Evolutionary conservation across 2,888 invertebrate genomes (phyloP), one percentile per base, ranked within the genome.

Genomic region (Mongoloraphidia duomilia): DNA sequence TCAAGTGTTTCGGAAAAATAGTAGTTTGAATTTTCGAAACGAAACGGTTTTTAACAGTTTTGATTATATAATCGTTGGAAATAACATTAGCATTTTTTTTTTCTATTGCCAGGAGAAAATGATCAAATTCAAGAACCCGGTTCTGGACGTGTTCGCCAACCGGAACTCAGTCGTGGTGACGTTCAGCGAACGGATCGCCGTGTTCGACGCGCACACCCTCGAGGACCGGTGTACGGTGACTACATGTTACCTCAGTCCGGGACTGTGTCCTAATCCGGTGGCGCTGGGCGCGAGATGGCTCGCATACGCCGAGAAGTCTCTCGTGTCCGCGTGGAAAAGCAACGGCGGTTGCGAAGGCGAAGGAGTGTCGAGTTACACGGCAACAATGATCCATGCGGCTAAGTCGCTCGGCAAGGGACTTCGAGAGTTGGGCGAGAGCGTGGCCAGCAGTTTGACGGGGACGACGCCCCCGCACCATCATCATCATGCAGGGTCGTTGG

Each of bases 351-450:
- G 85, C 66, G 86, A 86, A 67, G 82, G 76, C 33, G 90, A 90
- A 65, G 89, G 89, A 11, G 83, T 86, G 11, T 82, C 89, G 61
- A 87, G 87, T 63, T 88, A 88, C 59, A 93, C 94, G 42, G 94
- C 95, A 1, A 90, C 93, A 1, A 89, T 95, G 47, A 76, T 96
- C 9, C 90, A 93, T 68, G 94, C 93, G 2, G 95, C 95, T 13
- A 95, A 95, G 71, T 90, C 90, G 14, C 73, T 95, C 37, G 87
- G 93, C 50, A 90, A 92, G 66, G 93, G 93, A 0, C 68, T 95
- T 47, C 80, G 90, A 0, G 91, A 89, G 50, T 73, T 95, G 52
- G 88, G 94, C 11, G 94, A 94, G 68, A 90, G 85, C 42, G 90
- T 95, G 40, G 92, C 93, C 0, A 90, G 84, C 58, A 93, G 90